Evolutionary conservation across 2,797 vertebrate species (phyloP).

Genomic region (Oryzias dopingdopingensis): DNA sequence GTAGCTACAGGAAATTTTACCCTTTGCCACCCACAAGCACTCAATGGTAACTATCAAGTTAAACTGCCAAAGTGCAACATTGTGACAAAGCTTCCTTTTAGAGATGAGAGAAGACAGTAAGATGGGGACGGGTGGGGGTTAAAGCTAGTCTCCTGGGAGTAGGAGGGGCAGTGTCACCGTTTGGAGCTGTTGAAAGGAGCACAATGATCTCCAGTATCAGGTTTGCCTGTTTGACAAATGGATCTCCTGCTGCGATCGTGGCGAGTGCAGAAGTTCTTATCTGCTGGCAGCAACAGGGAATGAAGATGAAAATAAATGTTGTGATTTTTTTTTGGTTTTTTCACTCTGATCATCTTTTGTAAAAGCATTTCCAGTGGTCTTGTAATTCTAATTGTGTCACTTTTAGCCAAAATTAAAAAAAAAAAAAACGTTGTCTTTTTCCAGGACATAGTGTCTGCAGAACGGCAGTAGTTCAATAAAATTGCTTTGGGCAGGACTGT

Average conservation of each 20-base stretch:
- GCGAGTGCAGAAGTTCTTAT: slow-evolving; percentile 60
- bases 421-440: too few species aligned
- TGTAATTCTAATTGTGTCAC: too few species aligned
- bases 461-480: too few species aligned
- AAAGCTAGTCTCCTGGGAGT: slow-evolving; percentile 70
- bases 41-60: slow-evolving; percentile 81
- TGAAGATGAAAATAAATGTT: slow-evolving; percentile 28
- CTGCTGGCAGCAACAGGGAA: slow-evolving; percentile 40
- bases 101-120: slow-evolving; percentile 75
- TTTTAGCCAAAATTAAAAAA: too few species aligned
- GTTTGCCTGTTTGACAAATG: slow-evolving; percentile 82
- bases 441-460: too few species aligned
- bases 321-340: background rate
- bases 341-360: too few species aligned
- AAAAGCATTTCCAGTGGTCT: too few species aligned
- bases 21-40: slow-evolving; percentile 79
- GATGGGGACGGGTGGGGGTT: slow-evolving; percentile 67
- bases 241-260: slow-evolving; percentile 71
- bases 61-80: slow-evolving; percentile 80
- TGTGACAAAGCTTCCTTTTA: slow-evolving; percentile 77
- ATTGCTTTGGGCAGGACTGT: too few species aligned
- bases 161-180: slow-evolving; percentile 78
- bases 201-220: slow-evolving; percentile 79
- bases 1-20: slow-evolving; percentile 76
- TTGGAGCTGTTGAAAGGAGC: slow-evolving; percentile 80